These are phyloP conservation scores for Oryzias sinensis DNA, from an alignment of 2,797 vertebrate species.

Conservation along the genomic window DNA sequence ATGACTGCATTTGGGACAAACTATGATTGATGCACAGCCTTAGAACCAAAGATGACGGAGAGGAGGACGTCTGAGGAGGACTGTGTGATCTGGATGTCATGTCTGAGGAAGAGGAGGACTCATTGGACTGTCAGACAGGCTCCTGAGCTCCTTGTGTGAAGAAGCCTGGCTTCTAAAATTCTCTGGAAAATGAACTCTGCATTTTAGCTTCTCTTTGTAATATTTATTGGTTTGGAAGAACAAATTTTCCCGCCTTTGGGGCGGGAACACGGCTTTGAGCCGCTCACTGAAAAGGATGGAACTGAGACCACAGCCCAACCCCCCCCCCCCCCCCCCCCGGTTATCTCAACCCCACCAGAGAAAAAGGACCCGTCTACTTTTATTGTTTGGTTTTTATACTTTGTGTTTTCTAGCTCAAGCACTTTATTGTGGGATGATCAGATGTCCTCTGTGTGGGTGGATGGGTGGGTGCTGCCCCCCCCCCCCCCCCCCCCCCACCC, in stretches of 20 bases:
- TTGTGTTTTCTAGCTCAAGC: slow-evolving; percentile 63
- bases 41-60: slow-evolving; percentile 78
- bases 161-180: slow-evolving; percentile 40
- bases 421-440: slow-evolving; percentile 71
- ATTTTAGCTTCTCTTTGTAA: slow-evolving; percentile 46
- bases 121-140: slow-evolving; percentile 15
- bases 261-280: slow-evolving; percentile 11
- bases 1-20: slow-evolving; percentile 46
- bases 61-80: slow-evolving; percentile 23
- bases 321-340: too few species aligned
- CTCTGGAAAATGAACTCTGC: slow-evolving; percentile 46
- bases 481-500: slow-evolving; percentile 1
- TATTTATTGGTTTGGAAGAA: slow-evolving; percentile 77
- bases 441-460: slow-evolving; percentile 6
- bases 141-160: slow-evolving; percentile 14
- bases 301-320: too few species aligned
- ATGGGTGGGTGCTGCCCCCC: neutral
- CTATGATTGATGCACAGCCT: slow-evolving; percentile 48
- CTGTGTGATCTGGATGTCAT: slow-evolving; percentile 17
- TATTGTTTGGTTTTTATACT: slow-evolving; percentile 28
- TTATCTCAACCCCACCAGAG: slow-evolving; percentile 16
- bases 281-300: slow-evolving; percentile 7
- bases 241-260: slow-evolving; percentile 48
- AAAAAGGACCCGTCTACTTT: slow-evolving; percentile 34
- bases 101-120: slow-evolving; percentile 27